Evolutionary conservation across 2,888 invertebrate species (phyloP), one percentile per base, ranked within the genome.

Genomic region (Crepidodera aurea): DNA sequence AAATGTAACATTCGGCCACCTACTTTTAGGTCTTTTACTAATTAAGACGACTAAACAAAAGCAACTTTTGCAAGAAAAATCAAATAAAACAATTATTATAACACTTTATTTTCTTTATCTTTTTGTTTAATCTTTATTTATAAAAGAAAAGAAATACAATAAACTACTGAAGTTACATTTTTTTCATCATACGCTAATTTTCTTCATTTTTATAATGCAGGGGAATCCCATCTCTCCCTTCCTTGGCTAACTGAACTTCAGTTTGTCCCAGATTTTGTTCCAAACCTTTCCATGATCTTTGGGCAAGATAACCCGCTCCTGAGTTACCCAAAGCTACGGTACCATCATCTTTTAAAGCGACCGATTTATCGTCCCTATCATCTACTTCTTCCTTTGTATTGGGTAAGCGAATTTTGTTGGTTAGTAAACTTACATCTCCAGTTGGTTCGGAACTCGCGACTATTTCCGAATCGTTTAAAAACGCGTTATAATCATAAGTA

Each of bases 281-380:
- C 54, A 97, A 82, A 0, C 97, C 97, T 75, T 87, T 88, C 96
- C 96, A 97, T 1, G 88, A 87, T 72, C 93, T 83, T 4, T 85
- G 83, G 39, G 85, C 81, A 15, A 94, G 83, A 77, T 82, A 87
- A 67, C 87, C 88, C 12, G 87, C 87, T 1, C 89, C 89, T 60
- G 85, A 85, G 73, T 82, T 84, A 57, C 78, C 78, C 55, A 85
- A 82, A 15, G 86, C 77, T 0, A 86, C 80, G 77, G 84, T 83
- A 27, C 77, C 77, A 34, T 74, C 75, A 32, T 54, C 60, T 71
- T 82, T 84, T 68, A 84, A 76, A n/a, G 74, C 76, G 8, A 80
- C 25, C 50, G 71, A 65, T 18, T 22, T 68, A 44, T 58, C 56
- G 32, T 62, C 54, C n/a, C 25, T 29, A 37, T 62, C 60, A 15